These are phyloP conservation scores for Thalassophryne amazonica DNA, from an alignment of 2,797 vertebrate species.

Conservation along the genomic window DNA sequence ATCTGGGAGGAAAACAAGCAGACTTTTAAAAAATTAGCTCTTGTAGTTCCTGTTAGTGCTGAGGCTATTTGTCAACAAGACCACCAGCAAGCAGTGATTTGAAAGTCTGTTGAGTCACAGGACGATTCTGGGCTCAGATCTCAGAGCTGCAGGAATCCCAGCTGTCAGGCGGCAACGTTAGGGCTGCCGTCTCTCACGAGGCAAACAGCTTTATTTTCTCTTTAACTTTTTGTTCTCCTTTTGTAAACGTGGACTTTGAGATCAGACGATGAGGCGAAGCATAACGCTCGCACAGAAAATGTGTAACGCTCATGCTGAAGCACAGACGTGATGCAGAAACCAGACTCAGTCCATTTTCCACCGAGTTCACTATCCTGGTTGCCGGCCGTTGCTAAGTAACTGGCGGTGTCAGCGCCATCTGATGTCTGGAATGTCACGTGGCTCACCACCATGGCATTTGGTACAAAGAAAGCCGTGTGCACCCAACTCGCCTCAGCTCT, in stretches of 20 bases:
- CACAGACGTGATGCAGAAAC: constrained; percentile 26
- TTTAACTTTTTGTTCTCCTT: constrained; percentile 5
- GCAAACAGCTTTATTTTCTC: constrained; percentile 1
- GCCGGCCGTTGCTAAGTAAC: constrained; percentile 52
- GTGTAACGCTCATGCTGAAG: constrained; percentile 5
- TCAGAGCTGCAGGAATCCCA: too few species aligned
- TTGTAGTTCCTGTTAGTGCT: too few species aligned
- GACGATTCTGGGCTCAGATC: background rate
- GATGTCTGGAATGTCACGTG: constrained; percentile 7
- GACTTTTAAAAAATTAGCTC: too few species aligned
- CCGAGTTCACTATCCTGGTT: constrained; percentile 21
- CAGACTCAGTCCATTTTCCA: constrained; percentile 23
- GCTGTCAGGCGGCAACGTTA: constrained; percentile 27
- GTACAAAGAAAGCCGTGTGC: background rate
- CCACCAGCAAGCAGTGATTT: background rate
- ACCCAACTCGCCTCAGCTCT: constrained; percentile 3
- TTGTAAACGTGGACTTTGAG: background rate
- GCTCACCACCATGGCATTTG: background rate
- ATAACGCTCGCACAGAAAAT: constrained; percentile 6
- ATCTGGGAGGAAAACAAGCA: constrained; percentile 25
- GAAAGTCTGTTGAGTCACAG: background rate
- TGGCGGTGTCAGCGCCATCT: constrained; percentile 23
- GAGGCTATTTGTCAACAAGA: too few species aligned
- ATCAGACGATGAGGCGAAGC: constrained; percentile 8
- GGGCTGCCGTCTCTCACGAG: constrained; percentile 51